Base-by-base conservation (phyloP, 1,140 invertebrate genomes). In the Drosophila ercepeae region DNA sequence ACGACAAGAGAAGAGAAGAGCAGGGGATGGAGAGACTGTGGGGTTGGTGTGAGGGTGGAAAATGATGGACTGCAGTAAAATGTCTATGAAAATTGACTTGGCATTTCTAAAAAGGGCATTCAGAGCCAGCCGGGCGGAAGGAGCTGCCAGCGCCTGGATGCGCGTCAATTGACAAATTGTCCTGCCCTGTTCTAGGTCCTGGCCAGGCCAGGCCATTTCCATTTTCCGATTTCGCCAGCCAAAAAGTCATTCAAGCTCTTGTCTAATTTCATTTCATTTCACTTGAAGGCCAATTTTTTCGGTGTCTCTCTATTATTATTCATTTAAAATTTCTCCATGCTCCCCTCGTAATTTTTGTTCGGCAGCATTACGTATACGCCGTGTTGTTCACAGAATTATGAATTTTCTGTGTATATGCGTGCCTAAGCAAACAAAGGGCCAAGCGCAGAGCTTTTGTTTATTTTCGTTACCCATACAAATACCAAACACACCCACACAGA, bases 131-230 rank as follows among this genome's bases (percentile, higher is more conserved):
- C 60, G 79, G 71, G 57, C 71, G 79, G 81, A 83, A 83, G 79
- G 71, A 86, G 75, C 75, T 72, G 68, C 55, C 79, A 71, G 74
- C 75, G 78, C 70, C 75, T 83, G 70, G 81, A 60, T 86, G 79
- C 71, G 71, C 81, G 75, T 83, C 79, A 79, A 86, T 83, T 83
- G 79, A 83, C 81, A 83, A 83, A 84, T 83, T 83, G 79, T 75
- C 58, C 36, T 39, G 36, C 5, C 29, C 29, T 9, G 29, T 2
- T n/a, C 29, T 7, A 7, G n/a, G 4, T 4, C 4, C n/a, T 16
- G 4, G 36, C 14, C 36, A 4, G 77, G 32, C 39, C 42, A 13
- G 18, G 13, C 7, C 19, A n/a, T 45, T 16, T 27, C 36, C 46
- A 48, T 18, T 16, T 21, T 3, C 13, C 34, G n/a, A n/a, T n/a